A percentile compares a stretch with the other conserved stretches of the same genome.
These are phyloP conservation scores for Fragum fragum DNA, from an alignment of 2,888 invertebrate species.

Conservation along the genomic window DNA sequence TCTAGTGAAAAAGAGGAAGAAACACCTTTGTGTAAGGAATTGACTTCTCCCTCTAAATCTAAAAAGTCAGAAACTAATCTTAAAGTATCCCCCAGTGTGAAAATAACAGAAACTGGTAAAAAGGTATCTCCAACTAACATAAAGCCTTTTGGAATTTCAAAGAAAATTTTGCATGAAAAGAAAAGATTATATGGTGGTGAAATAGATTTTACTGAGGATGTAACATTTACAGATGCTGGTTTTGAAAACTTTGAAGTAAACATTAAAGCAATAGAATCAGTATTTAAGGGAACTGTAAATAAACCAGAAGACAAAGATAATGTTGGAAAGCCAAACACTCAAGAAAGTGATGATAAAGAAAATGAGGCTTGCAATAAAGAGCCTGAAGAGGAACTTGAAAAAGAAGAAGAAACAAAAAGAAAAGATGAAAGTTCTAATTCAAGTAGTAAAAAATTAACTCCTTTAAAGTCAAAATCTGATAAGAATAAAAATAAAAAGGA, in stretches of 20 bases:
- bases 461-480: slow-evolving; percentile 1
- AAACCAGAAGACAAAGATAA: slow-evolving; percentile 38
- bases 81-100: slow-evolving; percentile 50
- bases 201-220: slow-evolving; percentile 61
- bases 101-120: slow-evolving; percentile 47
- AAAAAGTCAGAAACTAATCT: slow-evolving; percentile 23
- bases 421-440: background rate
- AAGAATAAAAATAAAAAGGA: slow-evolving; percentile 27
- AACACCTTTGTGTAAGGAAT: slow-evolving; percentile 13
- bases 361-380: slow-evolving; percentile 9
- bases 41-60: slow-evolving; percentile 20
- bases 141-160: slow-evolving; percentile 59
- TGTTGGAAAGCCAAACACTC: background rate
- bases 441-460: background rate
- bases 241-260: slow-evolving; percentile 64
- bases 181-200: slow-evolving; percentile 62
- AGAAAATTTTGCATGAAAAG: slow-evolving; percentile 51
- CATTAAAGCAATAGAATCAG: slow-evolving; percentile 59
- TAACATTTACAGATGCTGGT: slow-evolving; percentile 58
- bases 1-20: slow-evolving; percentile 21
- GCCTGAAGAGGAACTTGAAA: slow-evolving; percentile 18
- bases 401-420: slow-evolving; percentile 5
- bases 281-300: slow-evolving; percentile 52
- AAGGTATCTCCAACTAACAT: slow-evolving; percentile 35
- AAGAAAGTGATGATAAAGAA: background rate